Evolutionary conservation across 2,113 vertebrate genomes (phyloP), one percentile per base, ranked within the genome.

Genomic region (Chaetops frenatus): DNA sequence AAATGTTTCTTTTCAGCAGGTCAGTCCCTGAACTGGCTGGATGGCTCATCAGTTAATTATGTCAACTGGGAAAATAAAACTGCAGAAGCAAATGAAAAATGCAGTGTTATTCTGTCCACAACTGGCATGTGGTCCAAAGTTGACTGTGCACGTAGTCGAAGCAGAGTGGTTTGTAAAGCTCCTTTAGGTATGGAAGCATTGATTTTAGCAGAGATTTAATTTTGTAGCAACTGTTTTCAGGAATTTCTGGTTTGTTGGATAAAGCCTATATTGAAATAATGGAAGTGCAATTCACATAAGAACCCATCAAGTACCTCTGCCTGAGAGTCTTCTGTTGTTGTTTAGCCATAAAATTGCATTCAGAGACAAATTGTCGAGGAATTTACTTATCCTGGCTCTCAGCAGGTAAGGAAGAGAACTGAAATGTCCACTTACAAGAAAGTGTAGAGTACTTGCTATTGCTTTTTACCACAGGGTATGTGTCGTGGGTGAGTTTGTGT

Each of bases 111-210:
- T 94, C 91, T 98, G 62, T 96, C 98, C 23, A 95, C 95, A 76
- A 97, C 94, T 64, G 99, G 99, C 87, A 91, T 31, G 9, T 99
- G 99, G 99, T 98, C 88, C 45, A 95, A 94, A 77, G 98, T 97
- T 54, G 97, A 96, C 94, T 99, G 99, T 94, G 70, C 84, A 6
- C 61, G 9, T 6, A 98, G 98, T 76, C 88, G 76, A 71, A 98
- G 98, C 81, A 98, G 99, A 78, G 97, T 99, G n/a, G 98, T 99
- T 95, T 99, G 99, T 97, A 98, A 99, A 98, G 97, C 97, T 29
- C 96, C 98, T 88, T 90, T 98, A 86, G 94, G 99, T 99, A 98
- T 29, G 98, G 98, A 89, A 71, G 25, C 27, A 56, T 15, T 93
- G 10, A 66, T 51, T 82, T 94, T 65, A 79, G n/a, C 14, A 36